Evolutionary conservation across 2,888 invertebrate genomes (phyloP).

Genomic region (Branchipolynoe longqiensis): DNA sequence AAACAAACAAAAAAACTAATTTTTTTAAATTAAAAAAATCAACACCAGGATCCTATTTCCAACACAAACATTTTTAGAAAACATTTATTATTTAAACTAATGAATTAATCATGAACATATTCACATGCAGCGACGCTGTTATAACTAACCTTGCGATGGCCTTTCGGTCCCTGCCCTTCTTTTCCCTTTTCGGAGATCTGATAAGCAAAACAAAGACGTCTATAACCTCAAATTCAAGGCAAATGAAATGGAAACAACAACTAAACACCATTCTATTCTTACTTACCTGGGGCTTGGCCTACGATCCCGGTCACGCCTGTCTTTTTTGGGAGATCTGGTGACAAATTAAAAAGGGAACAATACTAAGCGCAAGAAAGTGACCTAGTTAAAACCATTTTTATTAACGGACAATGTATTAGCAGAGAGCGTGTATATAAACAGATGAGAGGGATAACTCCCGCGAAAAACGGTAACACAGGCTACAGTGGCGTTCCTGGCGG

Average conservation of each 20-base stretch:
- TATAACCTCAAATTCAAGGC: neutral
- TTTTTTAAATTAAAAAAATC: too few relatives aligned
- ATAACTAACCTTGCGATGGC: neutral
- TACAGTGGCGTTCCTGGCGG: too few relatives aligned
- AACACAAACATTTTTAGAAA: too few relatives aligned
- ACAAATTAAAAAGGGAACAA: neutral
- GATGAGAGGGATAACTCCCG: too few relatives aligned
- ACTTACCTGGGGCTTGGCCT: neutral
- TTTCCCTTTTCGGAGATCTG: conserved; percentile 20
- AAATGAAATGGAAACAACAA: neutral
- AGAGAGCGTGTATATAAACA: too few relatives aligned
- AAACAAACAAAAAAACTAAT: too few relatives aligned
- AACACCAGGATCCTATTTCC: too few relatives aligned
- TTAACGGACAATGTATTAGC: neutral
- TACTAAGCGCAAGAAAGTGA: neutral
- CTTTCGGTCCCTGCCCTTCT: neutral
- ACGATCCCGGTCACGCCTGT: neutral
- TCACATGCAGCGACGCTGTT: neutral
- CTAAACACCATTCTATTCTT: too few relatives aligned
- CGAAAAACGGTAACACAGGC: too few relatives aligned
- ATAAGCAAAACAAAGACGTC: conserved; percentile 13
- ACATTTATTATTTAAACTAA: too few relatives aligned
- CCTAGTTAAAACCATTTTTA: neutral
- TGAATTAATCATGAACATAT: neutral
- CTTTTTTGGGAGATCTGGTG: conserved; percentile 19